phyloP scores from a whole-genome alignment of 2,113 vertebrate species.

The Pteruthius melanotis region DNA sequence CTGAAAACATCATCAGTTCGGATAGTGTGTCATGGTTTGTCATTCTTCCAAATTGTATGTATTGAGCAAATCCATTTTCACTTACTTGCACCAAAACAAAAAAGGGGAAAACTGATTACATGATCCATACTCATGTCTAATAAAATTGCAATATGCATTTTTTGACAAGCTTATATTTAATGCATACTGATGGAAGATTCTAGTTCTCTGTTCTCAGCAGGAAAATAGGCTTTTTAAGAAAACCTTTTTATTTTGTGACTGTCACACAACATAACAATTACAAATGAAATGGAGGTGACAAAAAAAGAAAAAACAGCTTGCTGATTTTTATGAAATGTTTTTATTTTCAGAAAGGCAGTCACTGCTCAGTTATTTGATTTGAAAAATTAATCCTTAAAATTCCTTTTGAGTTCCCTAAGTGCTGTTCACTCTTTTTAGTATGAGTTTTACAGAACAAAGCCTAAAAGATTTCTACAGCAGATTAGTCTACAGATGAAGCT shows the following conservation, averaged over 20 bases:
- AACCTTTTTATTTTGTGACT: conserved; percentile 61
- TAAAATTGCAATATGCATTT: conserved; percentile 55
- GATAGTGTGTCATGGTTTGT: conserved; percentile 1
- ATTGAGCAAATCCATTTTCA: conserved; percentile 63
- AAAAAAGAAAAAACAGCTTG: conserved; percentile 20
- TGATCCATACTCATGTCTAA: conserved; percentile 58
- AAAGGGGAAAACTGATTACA: conserved; percentile 58
- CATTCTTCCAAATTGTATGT: conserved; percentile 39
- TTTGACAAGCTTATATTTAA: conserved; percentile 67
- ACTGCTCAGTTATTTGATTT: conserved; percentile 59
- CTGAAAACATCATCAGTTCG: conserved; percentile 47
- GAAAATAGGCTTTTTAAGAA: conserved; percentile 48
- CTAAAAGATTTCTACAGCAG: conserved; percentile 54
- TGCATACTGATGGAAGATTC: conserved; percentile 57
- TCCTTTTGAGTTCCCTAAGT: conserved; percentile 61
- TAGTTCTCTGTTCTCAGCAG: conserved; percentile 48
- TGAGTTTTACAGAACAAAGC: conserved; percentile 63
- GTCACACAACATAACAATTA: conserved; percentile 64
- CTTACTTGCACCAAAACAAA: conserved; percentile 51
- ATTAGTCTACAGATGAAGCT: conserved; percentile 63
- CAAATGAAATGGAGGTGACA: conserved; percentile 46
- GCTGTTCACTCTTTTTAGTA: conserved; percentile 43
- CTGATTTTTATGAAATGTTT: conserved; percentile 46
- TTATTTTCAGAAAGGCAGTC: conserved; percentile 30
- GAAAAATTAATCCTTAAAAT: conserved; percentile 65